A percentile compares a stretch with the other conserved stretches of the same genome.
Conservation (phyloP, 2,797 vertebrate species). For the Acipenser transmontanus region DNA sequence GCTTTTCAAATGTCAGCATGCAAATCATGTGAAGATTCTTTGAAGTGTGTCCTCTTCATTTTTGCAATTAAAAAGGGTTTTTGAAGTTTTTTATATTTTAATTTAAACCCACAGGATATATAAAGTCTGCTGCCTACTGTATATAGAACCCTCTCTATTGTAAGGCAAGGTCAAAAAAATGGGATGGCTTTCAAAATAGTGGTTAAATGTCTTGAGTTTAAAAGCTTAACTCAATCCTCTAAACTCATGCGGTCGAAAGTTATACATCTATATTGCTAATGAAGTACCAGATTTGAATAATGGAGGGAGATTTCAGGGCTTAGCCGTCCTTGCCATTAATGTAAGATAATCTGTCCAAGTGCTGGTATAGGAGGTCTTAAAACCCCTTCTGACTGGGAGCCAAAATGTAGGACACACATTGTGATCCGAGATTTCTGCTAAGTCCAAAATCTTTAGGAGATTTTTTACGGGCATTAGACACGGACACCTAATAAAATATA, state of each 20-base stretch:
- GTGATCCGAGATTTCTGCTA: background rate
- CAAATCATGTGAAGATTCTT: conserved; percentile 50
- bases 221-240: conserved; percentile 2
- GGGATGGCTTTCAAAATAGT: conserved; percentile 29
- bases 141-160: conserved; percentile 48
- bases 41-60: conserved; percentile 62
- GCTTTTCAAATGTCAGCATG: conserved; percentile 35
- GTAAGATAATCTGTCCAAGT: conserved; percentile 1
- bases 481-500: too few relatives aligned
- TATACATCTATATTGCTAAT: conserved; percentile 10
- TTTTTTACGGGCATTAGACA: too few relatives aligned
- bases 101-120: conserved; percentile 48
- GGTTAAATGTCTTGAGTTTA: conserved; percentile 1
- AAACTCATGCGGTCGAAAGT: background rate
- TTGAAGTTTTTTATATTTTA: conserved; percentile 57
- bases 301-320: background rate
- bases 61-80: conserved; percentile 62
- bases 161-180: conserved; percentile 46
- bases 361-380: conserved; percentile 8
- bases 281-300: conserved; percentile 12
- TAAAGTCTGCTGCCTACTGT: conserved; percentile 35
- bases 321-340: conserved; percentile 3
- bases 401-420: conserved; percentile 4
- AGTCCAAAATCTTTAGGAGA: conserved; percentile 8
- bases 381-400: background rate